Percentiles rank a stretch among this genome's conserved stretches.
Conservation (phyloP, 2,888 invertebrate genomes). For the Eupithecia insigniata region DNA sequence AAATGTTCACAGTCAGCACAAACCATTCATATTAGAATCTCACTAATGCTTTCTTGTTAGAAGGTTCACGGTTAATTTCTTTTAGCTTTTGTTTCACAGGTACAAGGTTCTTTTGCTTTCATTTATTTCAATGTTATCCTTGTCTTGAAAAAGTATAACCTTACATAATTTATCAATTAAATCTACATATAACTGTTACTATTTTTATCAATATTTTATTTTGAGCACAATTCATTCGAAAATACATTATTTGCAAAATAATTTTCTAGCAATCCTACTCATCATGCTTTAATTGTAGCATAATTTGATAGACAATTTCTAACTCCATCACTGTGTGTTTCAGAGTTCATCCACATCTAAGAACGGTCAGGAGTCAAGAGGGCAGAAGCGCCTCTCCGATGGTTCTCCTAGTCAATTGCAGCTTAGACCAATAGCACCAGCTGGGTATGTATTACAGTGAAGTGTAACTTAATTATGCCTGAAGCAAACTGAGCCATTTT, state of each 20-base stretch:
- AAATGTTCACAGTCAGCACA: conserved; percentile 30
- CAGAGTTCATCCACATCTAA: conserved; percentile 71
- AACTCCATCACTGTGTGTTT: conserved; percentile 42
- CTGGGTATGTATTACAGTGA: conserved; percentile 69
- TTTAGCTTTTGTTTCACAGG: conserved; percentile 44
- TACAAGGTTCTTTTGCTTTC: conserved; percentile 41
- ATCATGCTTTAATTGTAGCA: conserved; percentile 18
- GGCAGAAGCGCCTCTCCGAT: conserved; percentile 77
- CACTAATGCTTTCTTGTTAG: conserved; percentile 46
- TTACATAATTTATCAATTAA: not conserved
- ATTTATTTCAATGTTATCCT: conserved; percentile 23
- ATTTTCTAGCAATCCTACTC: conserved; percentile 29
- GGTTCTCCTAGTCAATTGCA: conserved; percentile 78
- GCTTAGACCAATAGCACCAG: conserved; percentile 77
- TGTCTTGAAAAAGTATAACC: not conserved
- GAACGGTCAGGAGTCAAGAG: conserved; percentile 68
- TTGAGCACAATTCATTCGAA: not conserved
- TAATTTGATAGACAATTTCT: not conserved
- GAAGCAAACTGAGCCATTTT: not conserved
- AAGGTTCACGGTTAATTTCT: conserved; percentile 49
- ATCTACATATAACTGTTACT: not conserved
- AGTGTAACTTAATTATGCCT: not conserved
- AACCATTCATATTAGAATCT: conserved; percentile 38
- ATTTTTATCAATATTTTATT: not conserved
- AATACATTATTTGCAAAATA: conserved; percentile 18